Base-by-base conservation (phyloP, 2,888 invertebrate genomes). In the Aphidoletes aphidimyza region DNA sequence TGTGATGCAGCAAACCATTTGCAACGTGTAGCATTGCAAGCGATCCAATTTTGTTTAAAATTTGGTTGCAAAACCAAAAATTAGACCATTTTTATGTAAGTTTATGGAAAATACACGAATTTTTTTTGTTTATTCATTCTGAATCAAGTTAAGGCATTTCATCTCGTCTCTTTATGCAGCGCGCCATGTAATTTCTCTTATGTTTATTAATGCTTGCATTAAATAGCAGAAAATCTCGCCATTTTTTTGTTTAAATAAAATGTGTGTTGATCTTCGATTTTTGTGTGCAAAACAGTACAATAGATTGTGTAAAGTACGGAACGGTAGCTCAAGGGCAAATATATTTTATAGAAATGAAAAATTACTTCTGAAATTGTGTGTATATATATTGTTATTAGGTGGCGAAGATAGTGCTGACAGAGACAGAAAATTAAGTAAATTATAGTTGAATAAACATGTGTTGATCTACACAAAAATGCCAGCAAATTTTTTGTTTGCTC, bases 281-380 rank as follows among this genome's bases (percentile, higher is more conserved):
- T n/a, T n/a, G n/a, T n/a, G n/a, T n/a, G n/a, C n/a, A n/a, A n/a
- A n/a, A n/a, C n/a, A n/a, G n/a, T n/a, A 47, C 9, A 47, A 19
- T 47, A 47, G 2, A 47, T 19, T 2, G 2, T 69, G 8, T 6
- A 30, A 1, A 69, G 30, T 69, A 69, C 14, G 26, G 69, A 11
- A 69, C 69, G 34, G 69, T 14, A 69, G 69, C 69, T 69, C 69
- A 30, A n/a, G 69, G 69, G 69, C 34, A 69, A 69, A 69, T 69
- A 3, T n/a, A n/a, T n/a, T n/a, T n/a, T n/a, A n/a, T n/a, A n/a
- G n/a, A n/a, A 14, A 30, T 30, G 34, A 30, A 69, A 69, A 69
- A 69, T 30, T 14, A 30, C 69, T 30, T 30, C 3, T 14, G 34
- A 69, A 69, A 30, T 34, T 26, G 30, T 30, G n/a, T 54, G n/a